These are phyloP conservation scores for Onychomys arenicola DNA, from an alignment of 2,797 vertebrate species.

Conservation along the genomic window DNA sequence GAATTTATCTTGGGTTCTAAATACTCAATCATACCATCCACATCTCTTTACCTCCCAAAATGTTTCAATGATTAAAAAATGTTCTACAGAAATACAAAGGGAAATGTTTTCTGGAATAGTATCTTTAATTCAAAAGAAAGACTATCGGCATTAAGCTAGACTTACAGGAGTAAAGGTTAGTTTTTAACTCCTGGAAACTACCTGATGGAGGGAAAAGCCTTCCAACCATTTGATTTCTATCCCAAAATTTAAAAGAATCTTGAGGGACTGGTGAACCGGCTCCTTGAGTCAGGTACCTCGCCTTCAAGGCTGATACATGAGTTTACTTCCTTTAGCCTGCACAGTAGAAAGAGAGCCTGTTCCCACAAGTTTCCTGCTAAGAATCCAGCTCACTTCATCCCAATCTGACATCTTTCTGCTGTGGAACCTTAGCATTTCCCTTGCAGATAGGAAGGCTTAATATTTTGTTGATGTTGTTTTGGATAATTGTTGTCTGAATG, in stretches of 20 bases:
- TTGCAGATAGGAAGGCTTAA: not conserved
- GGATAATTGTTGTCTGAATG: not conserved
- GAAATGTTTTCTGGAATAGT: constrained; percentile 5
- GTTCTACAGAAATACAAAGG: not conserved
- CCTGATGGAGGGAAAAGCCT: not conserved
- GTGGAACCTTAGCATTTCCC: not conserved
- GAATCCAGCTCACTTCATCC: too few species aligned
- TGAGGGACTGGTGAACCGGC: too few species aligned
- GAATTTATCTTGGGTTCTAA: constrained; percentile 34
- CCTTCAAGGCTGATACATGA: not conserved
- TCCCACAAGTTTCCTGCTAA: not conserved
- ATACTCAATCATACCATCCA: not conserved
- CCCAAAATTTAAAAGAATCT: not conserved
- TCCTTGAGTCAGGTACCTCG: not conserved
- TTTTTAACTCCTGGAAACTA: not conserved
- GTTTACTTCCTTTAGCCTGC: not conserved
- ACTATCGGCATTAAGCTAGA: not conserved
- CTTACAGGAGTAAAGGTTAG: not conserved
- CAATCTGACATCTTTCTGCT: not conserved
- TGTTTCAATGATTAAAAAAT: not conserved
- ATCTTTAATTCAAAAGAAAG: not conserved
- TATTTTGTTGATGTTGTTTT: too few species aligned
- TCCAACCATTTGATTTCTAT: not conserved
- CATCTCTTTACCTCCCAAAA: constrained; percentile 2
- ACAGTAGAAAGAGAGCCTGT: not conserved